Conservation (phyloP, 2,888 invertebrate species). For the Pheosia gnoma region DNA sequence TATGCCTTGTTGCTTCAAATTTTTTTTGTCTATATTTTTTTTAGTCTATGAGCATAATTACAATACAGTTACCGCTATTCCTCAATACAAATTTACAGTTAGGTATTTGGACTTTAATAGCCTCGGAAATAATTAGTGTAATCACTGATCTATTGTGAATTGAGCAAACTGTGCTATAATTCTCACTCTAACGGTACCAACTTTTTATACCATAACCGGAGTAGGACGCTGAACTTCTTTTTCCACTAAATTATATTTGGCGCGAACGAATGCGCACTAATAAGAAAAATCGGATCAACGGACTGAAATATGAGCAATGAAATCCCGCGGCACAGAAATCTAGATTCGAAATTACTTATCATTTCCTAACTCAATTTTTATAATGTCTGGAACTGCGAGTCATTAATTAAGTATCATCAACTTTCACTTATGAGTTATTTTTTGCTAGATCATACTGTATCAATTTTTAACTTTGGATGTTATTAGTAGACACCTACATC, state of each 20-base stretch:
- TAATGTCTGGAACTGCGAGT: not conserved
- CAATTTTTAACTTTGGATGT: no score
- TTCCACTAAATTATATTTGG: slow-evolving; percentile 1
- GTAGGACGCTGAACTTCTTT: not conserved
- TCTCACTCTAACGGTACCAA: slow-evolving; percentile 1
- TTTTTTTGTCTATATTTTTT: not conserved
- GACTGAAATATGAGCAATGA: slow-evolving; percentile 1
- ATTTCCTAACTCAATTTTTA: not conserved
- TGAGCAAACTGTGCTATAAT: not conserved
- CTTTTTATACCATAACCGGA: not conserved
- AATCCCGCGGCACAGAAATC: slow-evolving; percentile 3
- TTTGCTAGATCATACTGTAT: no score
- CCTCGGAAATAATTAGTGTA: slow-evolving; percentile 1
- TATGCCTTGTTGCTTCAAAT: no score
- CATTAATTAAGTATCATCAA: not conserved
- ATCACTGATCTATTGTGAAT: slow-evolving; percentile 1
- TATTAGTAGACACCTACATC: no score
- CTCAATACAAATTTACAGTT: slow-evolving; percentile 2
- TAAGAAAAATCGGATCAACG: slow-evolving; percentile 6
- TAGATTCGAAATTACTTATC: not conserved
- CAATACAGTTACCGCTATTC: not conserved
- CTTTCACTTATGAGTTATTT: not conserved
- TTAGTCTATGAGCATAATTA: not conserved
- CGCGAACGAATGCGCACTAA: slow-evolving; percentile 2
- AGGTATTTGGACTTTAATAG: not conserved